These are phyloP conservation scores for Arion vulgaris DNA, from an alignment of 1,140 invertebrate species.

Conservation along the genomic window DNA sequence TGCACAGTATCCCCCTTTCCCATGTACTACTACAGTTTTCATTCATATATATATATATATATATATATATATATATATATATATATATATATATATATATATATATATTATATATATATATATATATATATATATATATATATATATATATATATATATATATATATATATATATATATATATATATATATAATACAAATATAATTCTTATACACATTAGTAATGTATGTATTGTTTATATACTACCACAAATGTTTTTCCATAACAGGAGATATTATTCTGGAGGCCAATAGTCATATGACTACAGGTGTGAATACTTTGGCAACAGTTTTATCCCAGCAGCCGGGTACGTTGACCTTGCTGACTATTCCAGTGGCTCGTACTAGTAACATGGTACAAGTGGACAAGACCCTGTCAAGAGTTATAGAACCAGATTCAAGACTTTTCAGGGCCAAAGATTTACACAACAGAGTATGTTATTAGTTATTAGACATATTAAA, in stretches of 20 bases:
- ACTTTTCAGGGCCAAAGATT: slow-evolving; percentile 60
- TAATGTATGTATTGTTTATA: not conserved
- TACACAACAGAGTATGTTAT: slow-evolving; percentile 63
- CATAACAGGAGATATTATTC: slow-evolving; percentile 65
- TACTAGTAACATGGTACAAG: slow-evolving; percentile 41
- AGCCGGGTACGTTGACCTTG: slow-evolving; percentile 53
- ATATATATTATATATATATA: too few species aligned
- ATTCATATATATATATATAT: too few species aligned
- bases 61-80: too few species aligned
- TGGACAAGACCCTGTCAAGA: slow-evolving; percentile 40
- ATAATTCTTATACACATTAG: too few species aligned
- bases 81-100: too few species aligned
- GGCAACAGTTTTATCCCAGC: slow-evolving; percentile 49
- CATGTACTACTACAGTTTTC: too few species aligned
- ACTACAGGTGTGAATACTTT: slow-evolving; percentile 49
- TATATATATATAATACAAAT: too few species aligned
- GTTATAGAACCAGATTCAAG: slow-evolving; percentile 38
- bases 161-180: too few species aligned
- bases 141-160: too few species aligned
- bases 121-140: too few species aligned
- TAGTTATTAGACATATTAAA: not conserved
- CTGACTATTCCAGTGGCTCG: slow-evolving; percentile 60
- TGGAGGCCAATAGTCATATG: slow-evolving; percentile 61
- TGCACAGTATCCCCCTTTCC: too few species aligned
- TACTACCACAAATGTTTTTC: not conserved